Conservation (phyloP, 1,140 invertebrate species). For the Brachionus koreanus region DNA sequence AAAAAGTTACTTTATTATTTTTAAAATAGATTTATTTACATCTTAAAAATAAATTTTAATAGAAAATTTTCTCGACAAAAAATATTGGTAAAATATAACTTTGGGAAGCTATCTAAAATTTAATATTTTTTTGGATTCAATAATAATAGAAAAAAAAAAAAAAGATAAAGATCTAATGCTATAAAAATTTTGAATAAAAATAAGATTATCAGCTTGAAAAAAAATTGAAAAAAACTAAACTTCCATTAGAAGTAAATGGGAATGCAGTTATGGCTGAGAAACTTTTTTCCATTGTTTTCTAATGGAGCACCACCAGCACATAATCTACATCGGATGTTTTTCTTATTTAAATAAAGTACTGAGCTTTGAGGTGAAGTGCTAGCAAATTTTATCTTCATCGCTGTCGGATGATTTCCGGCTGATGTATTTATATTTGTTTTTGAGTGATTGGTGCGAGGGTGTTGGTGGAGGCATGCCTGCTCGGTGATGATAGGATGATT, state of each 20-base stretch:
- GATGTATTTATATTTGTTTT: background rate
- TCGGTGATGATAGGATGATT: background rate
- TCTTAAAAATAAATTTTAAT: conserved; percentile 1
- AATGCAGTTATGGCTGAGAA: conserved; percentile 21
- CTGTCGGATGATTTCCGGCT: background rate
- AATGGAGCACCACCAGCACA: conserved; percentile 6
- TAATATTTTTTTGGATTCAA: background rate
- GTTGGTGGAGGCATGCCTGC: background rate
- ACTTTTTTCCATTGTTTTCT: background rate
- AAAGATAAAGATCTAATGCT: background rate
- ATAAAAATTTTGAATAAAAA: background rate
- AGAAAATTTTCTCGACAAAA: background rate
- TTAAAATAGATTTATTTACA: conserved; percentile 11
- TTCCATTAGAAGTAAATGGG: background rate
- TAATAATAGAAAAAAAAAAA: background rate
- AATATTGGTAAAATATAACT: background rate
- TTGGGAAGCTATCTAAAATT: background rate
- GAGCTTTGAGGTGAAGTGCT: background rate
- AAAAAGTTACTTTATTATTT: background rate
- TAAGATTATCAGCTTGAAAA: conserved; percentile 17
- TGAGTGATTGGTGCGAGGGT: background rate
- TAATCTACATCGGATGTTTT: background rate
- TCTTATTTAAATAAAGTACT: background rate
- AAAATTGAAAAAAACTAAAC: background rate
- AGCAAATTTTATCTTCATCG: conserved; percentile 40